Percentiles rank a stretch among this genome's conserved stretches.
Evolutionary conservation across 2,797 vertebrate genomes (phyloP).

Genomic region (Trematomus bernacchii): DNA sequence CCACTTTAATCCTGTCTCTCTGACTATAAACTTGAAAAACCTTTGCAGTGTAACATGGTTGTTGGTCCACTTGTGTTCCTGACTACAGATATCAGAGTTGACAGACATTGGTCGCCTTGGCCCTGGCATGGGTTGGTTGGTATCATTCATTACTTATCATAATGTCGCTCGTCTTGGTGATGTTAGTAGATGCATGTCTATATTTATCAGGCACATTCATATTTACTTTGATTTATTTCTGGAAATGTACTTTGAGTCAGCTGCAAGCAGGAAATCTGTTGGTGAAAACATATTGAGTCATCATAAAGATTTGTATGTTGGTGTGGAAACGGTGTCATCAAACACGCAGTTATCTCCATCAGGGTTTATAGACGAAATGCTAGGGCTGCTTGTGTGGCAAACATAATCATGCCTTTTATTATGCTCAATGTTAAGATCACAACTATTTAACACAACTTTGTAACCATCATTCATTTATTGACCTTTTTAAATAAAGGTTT

Average conservation of each 20-base stretch:
- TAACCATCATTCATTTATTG: too few relatives aligned
- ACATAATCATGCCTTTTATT: too few relatives aligned
- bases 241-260: slow-evolving; percentile 4
- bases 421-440: too few relatives aligned
- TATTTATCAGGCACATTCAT: background rate
- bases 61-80: background rate
- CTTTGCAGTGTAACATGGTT: background rate
- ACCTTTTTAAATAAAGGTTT: too few relatives aligned
- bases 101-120: background rate
- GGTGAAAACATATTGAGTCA: background rate
- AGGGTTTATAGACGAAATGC: background rate
- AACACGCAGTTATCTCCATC: background rate
- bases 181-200: background rate
- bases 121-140: too few relatives aligned
- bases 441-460: too few relatives aligned
- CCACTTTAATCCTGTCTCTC: background rate
- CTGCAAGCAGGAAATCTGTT: background rate
- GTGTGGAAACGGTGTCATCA: background rate
- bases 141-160: background rate
- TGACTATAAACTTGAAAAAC: background rate
- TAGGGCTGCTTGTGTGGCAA: too few relatives aligned
- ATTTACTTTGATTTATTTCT: background rate
- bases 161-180: background rate
- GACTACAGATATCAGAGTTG: background rate
- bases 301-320: background rate